Evolutionary conservation across 2,113 vertebrate species (phyloP).

Genomic region (Mirza zaza): DNA sequence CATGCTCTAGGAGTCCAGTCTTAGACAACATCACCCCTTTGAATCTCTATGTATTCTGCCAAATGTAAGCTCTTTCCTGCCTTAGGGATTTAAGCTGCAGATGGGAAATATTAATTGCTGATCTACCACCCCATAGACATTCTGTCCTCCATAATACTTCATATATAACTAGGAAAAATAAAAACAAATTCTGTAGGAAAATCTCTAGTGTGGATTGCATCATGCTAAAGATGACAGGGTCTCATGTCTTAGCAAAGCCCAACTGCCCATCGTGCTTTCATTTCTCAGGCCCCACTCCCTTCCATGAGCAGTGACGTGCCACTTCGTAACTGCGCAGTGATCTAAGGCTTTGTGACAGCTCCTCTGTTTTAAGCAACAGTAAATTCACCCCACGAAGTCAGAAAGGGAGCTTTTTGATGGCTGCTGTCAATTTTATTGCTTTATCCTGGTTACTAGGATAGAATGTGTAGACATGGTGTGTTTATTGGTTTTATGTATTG

Average conservation of each 20-base stretch:
- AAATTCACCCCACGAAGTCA: slow-evolving; percentile 48
- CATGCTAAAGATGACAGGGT: not conserved
- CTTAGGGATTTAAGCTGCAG: not conserved
- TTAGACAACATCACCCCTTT: not conserved
- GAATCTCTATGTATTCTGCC: not conserved
- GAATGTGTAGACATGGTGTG: not conserved
- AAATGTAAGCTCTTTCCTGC: not conserved
- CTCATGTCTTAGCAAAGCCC: not conserved
- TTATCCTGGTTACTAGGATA: not conserved
- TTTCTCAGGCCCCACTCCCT: not conserved
- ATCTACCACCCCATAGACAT: not conserved
- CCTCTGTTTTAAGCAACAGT: slow-evolving; percentile 65
- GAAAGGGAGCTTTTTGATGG: not conserved
- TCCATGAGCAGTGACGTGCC: not conserved
- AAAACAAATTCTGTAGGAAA: not conserved
- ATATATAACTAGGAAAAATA: not conserved
- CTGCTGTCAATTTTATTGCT: slow-evolving; percentile 70
- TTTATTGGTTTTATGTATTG: not conserved
- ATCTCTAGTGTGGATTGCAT: not conserved
- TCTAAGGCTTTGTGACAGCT: slow-evolving; percentile 40
- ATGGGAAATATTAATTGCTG: not conserved
- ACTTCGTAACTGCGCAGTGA: not conserved
- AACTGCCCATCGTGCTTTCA: not conserved
- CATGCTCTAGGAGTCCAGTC: not conserved
- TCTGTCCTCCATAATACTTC: not conserved